Evolutionary conservation across 35 echinoderm and acorn worm genomes (phyloP).

Genomic region (Holothuria glaberrima): DNA sequence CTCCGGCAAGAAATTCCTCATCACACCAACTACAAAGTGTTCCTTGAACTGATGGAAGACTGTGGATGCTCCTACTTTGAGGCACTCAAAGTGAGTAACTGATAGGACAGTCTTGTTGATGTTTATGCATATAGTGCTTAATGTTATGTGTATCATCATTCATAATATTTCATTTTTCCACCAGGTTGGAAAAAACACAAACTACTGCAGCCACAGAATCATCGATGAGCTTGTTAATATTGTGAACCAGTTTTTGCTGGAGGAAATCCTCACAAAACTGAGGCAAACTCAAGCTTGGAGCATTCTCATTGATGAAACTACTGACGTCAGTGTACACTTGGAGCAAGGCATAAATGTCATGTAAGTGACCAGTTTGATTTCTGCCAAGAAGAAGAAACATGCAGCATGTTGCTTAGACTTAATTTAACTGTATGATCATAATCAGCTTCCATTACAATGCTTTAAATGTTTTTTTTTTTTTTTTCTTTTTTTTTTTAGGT

Average conservation of each 20-base stretch:
- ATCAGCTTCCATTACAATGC: background rate
- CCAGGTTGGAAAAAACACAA: background rate
- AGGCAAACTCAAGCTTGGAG: background rate
- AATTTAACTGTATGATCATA: background rate
- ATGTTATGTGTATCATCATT: no score
- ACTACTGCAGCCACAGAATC: slow-evolving; percentile 5
- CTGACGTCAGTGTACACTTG: background rate
- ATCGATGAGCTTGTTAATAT: background rate
- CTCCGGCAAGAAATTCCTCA: background rate
- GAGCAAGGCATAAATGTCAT: background rate
- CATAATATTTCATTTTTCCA: background rate
- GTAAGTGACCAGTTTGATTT: background rate
- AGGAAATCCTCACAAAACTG: background rate
- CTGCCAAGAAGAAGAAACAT: background rate
- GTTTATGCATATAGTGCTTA: no score
- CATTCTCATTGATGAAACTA: background rate
- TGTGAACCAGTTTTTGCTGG: background rate
- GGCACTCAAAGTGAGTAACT: background rate
- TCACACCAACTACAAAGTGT: background rate
- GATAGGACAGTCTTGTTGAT: background rate
- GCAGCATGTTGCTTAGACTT: background rate
- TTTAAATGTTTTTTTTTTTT: no score
- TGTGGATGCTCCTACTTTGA: background rate
- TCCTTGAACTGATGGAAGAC: background rate
- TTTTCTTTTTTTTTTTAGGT: no score